Evolutionary conservation across 30 jellyfish, hydroid and myxozoan genomes (phyloP), one percentile per base, ranked within the genome.

Genomic region (Turritopsis rubra): DNA sequence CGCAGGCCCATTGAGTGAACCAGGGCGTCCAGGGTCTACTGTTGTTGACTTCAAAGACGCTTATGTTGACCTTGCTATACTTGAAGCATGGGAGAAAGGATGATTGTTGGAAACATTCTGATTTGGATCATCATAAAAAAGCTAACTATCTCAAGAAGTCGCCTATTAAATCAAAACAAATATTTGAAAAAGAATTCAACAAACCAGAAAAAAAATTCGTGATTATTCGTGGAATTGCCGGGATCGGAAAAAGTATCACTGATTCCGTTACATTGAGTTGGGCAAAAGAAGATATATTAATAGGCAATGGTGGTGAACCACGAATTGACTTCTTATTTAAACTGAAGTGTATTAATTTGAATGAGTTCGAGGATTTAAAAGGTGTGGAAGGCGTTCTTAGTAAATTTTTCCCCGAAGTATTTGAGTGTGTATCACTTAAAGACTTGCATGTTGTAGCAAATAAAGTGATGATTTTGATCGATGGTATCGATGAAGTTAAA

Each of bases 401-500:
- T 16, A 29, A 74, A 9, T 24, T 21, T n/a, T 74, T n/a, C 24
- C 82, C 54, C 7, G 65, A 27, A 74, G 65, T 74, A 16, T 74
- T 74, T 29, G 65, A 74, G 18, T 9, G 17, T 17, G 41, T 74
- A 30, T n/a, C 53, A 18, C 53, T 74, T 7, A 22, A 74, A 9
- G 82, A 74, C 21, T 21, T 74, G 54, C 24, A 26, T n/a, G 54
- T 7, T 72, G 71, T 74, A n/a, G 53, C 82, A 7, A 30, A 30
- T 52, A 9, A n/a, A 1, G 82, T 74, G 0, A 20, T 74, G 65
- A 74, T 74, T 24, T 22, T 74, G 65, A 29, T 74, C 41, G 82
- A 74, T 29, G 82, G 82, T 9, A 24, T 74, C 24, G 82, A 74
- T 74, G 82, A 74, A 74, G 18, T 74, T 8, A 74, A 74, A 74